Base-by-base conservation (phyloP, 2,113 vertebrate species). In the Dasyornis broadbenti region DNA sequence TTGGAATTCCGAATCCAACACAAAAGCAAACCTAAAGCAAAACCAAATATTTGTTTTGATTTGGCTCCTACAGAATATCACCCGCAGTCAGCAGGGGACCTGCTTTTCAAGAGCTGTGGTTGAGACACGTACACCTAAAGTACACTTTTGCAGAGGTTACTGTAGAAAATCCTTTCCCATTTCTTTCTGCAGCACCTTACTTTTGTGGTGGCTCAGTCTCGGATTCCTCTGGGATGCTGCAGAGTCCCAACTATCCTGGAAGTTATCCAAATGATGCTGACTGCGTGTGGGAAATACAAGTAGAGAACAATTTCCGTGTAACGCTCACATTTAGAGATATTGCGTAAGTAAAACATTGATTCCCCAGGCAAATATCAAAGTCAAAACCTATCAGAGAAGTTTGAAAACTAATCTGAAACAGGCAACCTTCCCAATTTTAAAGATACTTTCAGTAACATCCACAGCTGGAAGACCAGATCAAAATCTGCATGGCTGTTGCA, bases 281-380 rank as follows among this genome's bases (percentile, higher is more conserved):
- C 22, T 98, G 98, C 1, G 10, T 96, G 69, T 98, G 98, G 98
- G 91, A 98, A 90, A 98, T 98, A 63, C 82, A 97, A 82, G 98
- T 97, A 3, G 47, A 45, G 40, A 98, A 86, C 87, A 97, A 98
- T 75, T 92, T 95, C 87, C 95, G 31, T 2, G 90, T 98, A 47
- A 92, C 86, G 0, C 49, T 98, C 45, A 57, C 81, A 66, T 98
- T 98, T 70, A 96, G 81, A 79, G 94, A 97, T 4, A 86, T 98
- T 47, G 22, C 0, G 98, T 98, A 92, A 98, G 98, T 98, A 82
- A 82, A 89, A 60, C n/a, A 4, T 14, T 27, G 21, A 72, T 50
- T 69, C 40, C 23, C 19, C 42, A 12, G 10, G 35, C 24, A 71
- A 82, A 77, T 24, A 59, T n/a, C n/a, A 16, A 66, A 81, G 33